Base-by-base conservation (phyloP, 2,113 vertebrate genomes). In the Macquaria ambigua region DNA sequence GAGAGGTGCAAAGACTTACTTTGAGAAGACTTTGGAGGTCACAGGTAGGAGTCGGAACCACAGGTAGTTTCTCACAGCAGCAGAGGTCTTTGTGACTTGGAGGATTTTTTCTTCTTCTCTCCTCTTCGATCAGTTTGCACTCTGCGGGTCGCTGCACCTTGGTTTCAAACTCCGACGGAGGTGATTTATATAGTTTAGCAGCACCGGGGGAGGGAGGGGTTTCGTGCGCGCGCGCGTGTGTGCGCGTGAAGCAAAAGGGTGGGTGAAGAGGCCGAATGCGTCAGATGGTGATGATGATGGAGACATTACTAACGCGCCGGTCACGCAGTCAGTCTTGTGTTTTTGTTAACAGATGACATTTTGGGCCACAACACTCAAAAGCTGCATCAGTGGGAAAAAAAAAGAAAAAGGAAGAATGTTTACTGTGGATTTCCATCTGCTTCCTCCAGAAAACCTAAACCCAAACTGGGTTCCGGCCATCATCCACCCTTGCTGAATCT, bases 241-340 rank as follows among this genome's bases (percentile, higher is more conserved):
- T 39, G 23, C 8, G 61, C 61, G 88, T 12, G 70, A 52, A 53
- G 41, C 15, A 39, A 39, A 78, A 52, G 68, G 79, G 80, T 62
- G 86, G 71, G 78, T 69, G 86, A 78, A 62, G 79, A 81, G 83
- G 77, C 70, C 21, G 55, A 43, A 75, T 92, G 90, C 92, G 91
- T 94, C 93, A 93, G 77, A 87, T 83, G 68, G 53, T 79, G 87
- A 59, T 91, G 89, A 56, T 90, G 92, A 90, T 90, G 87, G 89
- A 89, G 74, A 92, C 78, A 87, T 92, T 84, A 89, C 77, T 87
- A 90, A 90, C 41, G 83, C 72, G 21, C 9, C 43, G 37, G 70
- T 70, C 79, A 77, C 50, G 67, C 84, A 74, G 69, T 56, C 66
- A 66, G 31, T 76, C 58, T 41, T 58, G 74, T 74, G 71, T 77